Base-by-base conservation (phyloP, 2,797 vertebrate species). In the Anguilla marmorata region DNA sequence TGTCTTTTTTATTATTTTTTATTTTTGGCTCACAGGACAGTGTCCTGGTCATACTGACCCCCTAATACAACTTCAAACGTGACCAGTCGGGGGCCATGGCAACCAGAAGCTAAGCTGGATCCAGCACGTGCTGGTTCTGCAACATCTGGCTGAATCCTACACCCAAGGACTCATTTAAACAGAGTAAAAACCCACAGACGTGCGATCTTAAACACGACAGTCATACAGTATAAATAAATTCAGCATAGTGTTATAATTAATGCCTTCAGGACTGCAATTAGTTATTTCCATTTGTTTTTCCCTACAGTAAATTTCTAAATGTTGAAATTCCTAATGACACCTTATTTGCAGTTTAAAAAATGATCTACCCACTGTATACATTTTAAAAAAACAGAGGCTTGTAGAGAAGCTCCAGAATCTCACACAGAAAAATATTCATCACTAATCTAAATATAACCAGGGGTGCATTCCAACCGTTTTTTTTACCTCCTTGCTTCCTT, bases 31-130 rank as follows among this genome's bases (percentile, higher is more conserved):
- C 4, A 1, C 76, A 80, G 37, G 76, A 45, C 37, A 19, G 76
- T 45, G 45, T 80, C 37, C 76, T 24, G 33, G 41, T 45, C 33
- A 45, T 45, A 80, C 21, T 80, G 76, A 80, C 76, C 76, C 21
- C 76, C 76, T 80, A 45, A 80, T 41, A 80, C 16, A 80, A 80
- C 76, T 80, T 45, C 76, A 80, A 80, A 80, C 37, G 21, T 24
- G 30, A 80, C 33, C 76, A 45, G 76, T 24, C 4, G 19, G 74
- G 74, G 33, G 37, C 21, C 74, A 45, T 45, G 16, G 74, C 74
- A 79, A 33, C 74, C 74, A 79, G 72, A 76, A 27, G 72, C 72
- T 27, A 19, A 41, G 37, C 37, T 41, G 37, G 72, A 41, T 41
- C 33, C 37, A 79, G 33, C 74, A 8, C 21, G 16, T 80, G 76